A percentile compares a stretch with the other conserved stretches of the same genome.
These are phyloP conservation scores for Aspidapion aeneum DNA, from an alignment of 2,888 invertebrate species.

Conservation along the genomic window DNA sequence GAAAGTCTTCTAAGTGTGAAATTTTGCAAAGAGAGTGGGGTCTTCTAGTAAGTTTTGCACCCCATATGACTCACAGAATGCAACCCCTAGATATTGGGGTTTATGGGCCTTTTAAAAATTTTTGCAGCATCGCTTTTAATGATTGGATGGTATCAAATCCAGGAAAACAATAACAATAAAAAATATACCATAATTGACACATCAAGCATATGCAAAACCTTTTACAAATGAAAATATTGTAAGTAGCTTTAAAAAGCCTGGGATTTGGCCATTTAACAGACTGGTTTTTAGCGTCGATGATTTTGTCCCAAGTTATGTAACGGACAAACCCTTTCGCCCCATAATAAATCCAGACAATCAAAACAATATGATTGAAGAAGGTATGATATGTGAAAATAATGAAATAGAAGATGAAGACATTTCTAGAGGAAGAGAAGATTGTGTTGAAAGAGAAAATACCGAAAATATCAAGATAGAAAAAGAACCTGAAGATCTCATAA, in stretches of 20 bases:
- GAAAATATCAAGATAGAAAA: background rate
- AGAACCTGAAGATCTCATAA: background rate
- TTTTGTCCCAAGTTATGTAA: too few relatives aligned
- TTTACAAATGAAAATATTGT: background rate
- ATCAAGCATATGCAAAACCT: background rate
- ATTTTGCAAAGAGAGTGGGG: background rate
- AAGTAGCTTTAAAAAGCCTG: background rate
- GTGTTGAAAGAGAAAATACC: background rate
- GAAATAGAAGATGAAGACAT: background rate
- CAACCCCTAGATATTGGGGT: background rate
- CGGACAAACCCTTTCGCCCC: background rate
- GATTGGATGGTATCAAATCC: background rate
- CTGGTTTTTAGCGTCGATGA: background rate
- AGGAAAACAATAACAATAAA: background rate
- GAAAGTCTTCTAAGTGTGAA: background rate
- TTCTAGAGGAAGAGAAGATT: background rate
- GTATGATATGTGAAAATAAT: too few relatives aligned
- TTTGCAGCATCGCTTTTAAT: background rate
- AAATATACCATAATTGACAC: background rate
- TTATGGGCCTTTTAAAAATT: background rate
- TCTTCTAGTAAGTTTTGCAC: background rate
- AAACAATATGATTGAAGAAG: too few relatives aligned
- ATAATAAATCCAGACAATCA: background rate
- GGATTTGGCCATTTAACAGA: background rate
- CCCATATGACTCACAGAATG: background rate